A percentile compares a stretch with the other conserved stretches of the same genome.
phyloP scores from a whole-genome alignment of 2,888 invertebrate genomes.

The Meiosimyza platycephala region DNA sequence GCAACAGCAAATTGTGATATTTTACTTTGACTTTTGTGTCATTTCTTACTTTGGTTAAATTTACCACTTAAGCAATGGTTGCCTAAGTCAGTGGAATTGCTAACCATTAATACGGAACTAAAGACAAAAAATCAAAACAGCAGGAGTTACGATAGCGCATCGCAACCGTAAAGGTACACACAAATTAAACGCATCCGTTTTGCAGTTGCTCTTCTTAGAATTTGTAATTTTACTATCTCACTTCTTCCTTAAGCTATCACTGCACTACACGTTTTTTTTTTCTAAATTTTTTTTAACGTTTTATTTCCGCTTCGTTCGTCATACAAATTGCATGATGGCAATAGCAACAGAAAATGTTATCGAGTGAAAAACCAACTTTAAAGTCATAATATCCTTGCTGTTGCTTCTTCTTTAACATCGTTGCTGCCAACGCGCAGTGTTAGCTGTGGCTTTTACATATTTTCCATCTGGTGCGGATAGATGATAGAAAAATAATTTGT shows the following conservation, averaged over 20 bases:
- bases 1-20: too few species aligned
- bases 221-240: neutral
- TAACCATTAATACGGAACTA: neutral
- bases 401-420: neutral
- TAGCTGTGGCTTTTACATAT: neutral
- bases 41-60: too few species aligned
- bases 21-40: too few species aligned
- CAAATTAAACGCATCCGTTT: slow-evolving; percentile 48
- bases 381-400: neutral
- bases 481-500: slow-evolving; percentile 52
- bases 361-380: slow-evolving; percentile 59
- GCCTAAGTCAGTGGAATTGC: neutral
- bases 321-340: slow-evolving; percentile 31
- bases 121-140: neutral
- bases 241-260: too few species aligned
- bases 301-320: slow-evolving; percentile 19
- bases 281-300: slow-evolving; percentile 5
- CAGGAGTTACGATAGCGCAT: neutral
- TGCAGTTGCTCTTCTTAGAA: neutral
- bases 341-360: slow-evolving; percentile 50
- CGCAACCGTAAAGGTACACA: slow-evolving; percentile 46
- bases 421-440: neutral
- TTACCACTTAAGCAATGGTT: too few species aligned
- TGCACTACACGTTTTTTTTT: neutral
- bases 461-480: neutral